phyloP scores from a whole-genome alignment of 2,797 vertebrate genomes.

The Columba guinea region DNA sequence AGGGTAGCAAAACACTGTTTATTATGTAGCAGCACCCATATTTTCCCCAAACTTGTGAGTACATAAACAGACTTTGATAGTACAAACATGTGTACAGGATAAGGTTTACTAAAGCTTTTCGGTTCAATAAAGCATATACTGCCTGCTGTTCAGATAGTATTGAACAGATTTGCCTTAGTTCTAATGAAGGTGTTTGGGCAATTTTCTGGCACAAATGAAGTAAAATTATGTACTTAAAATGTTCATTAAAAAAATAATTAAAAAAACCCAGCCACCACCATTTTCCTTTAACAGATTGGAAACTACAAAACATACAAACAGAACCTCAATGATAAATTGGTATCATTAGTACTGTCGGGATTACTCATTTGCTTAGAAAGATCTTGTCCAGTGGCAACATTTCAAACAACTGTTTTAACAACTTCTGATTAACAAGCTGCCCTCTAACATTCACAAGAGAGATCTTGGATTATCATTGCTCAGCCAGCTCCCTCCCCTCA shows the following conservation, averaged over 20 bases:
- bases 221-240: constrained; percentile 78
- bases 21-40: constrained; percentile 68
- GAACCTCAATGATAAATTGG: constrained; percentile 74
- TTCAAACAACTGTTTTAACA: constrained; percentile 65
- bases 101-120: constrained; percentile 77
- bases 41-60: constrained; percentile 65
- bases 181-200: constrained; percentile 77
- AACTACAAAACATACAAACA: constrained; percentile 65
- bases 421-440: constrained; percentile 34
- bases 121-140: constrained; percentile 79
- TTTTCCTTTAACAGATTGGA: constrained; percentile 72
- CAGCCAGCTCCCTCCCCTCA: background rate
- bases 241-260: constrained; percentile 62
- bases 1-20: constrained; percentile 61
- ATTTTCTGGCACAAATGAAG: constrained; percentile 76
- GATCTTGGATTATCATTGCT: background rate
- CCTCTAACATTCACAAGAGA: background rate
- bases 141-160: constrained; percentile 75
- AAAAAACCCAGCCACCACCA: constrained; percentile 30
- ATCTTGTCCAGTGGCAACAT: constrained; percentile 44
- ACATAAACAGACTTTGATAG: constrained; percentile 62
- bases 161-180: constrained; percentile 78
- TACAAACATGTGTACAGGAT: constrained; percentile 62
- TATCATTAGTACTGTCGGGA: constrained; percentile 65
- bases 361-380: constrained; percentile 72